Evolutionary conservation across 2,888 invertebrate species (phyloP).

Genomic region (Eristalis tenax): DNA sequence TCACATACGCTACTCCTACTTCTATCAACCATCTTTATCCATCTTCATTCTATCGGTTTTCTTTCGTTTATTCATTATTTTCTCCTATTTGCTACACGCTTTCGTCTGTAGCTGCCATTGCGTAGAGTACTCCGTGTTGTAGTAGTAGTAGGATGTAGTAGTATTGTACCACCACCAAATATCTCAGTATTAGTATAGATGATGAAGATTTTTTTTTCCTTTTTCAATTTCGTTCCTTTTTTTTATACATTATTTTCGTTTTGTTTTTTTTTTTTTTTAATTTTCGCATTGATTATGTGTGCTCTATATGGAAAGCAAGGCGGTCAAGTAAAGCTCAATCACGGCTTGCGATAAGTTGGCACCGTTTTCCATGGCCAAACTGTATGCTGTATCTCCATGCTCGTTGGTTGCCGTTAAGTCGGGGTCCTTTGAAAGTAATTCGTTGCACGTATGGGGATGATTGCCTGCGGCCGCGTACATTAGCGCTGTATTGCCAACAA

Average conservation of each 20-base stretch:
- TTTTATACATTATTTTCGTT: neutral
- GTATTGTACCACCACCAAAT: constrained; percentile 2
- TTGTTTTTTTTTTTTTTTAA: constrained; percentile 26
- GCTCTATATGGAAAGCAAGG: constrained; percentile 75
- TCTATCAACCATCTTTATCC: constrained; percentile 26
- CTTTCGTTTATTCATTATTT: constrained; percentile 52
- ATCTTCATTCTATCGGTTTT: constrained; percentile 53
- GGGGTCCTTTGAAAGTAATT: constrained; percentile 90
- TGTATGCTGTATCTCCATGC: constrained; percentile 91
- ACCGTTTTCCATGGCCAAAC: constrained; percentile 87
- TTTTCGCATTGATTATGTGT: constrained; percentile 30
- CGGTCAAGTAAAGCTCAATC: constrained; percentile 85
- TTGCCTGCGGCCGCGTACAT: constrained; percentile 96
- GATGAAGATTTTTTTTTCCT: constrained; percentile 1
- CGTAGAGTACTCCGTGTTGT: constrained; percentile 62
- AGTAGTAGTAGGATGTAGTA: constrained; percentile 46
- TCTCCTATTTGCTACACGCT: constrained; percentile 36
- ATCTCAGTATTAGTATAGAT: constrained; percentile 60
- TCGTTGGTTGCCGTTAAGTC: constrained; percentile 91
- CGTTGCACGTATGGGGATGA: constrained; percentile 93
- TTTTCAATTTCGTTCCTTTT: neutral
- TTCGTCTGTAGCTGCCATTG: constrained; percentile 41
- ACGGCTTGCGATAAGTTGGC: constrained; percentile 88
- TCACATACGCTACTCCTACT: constrained; percentile 1
- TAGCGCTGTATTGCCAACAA: constrained; percentile 93